These are phyloP conservation scores for Antechinus flavipes DNA, from an alignment of 2,113 vertebrate genomes.

Conservation along the genomic window DNA sequence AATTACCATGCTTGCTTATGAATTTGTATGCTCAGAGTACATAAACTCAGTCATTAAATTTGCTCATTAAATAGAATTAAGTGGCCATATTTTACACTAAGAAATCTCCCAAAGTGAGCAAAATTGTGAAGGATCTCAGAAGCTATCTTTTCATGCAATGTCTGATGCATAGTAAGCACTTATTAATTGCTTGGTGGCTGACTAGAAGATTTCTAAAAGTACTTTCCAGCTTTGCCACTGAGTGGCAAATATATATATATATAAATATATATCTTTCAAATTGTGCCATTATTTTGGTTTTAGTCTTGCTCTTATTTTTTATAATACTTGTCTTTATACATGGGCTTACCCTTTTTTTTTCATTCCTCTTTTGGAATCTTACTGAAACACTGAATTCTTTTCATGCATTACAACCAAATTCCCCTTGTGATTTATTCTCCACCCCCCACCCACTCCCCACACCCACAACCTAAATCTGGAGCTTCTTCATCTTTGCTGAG, in stretches of 20 bases:
- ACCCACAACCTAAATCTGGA: not conserved
- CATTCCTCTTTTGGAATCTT: not conserved
- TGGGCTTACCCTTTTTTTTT: not conserved
- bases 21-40: constrained; percentile 57
- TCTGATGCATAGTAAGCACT: not conserved
- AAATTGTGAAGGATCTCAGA: not conserved
- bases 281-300: not conserved
- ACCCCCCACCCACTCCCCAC: not conserved
- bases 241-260: not conserved
- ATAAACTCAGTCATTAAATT: constrained; percentile 3
- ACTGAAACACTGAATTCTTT: constrained; percentile 10
- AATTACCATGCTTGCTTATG: constrained; percentile 63
- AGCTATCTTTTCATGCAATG: not conserved
- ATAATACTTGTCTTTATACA: not conserved
- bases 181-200: not conserved
- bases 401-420: not conserved
- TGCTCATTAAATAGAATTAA: constrained; percentile 45
- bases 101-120: not conserved
- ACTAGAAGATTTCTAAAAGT: not conserved
- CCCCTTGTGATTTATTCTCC: not conserved
- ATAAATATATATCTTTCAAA: no score
- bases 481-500: not conserved
- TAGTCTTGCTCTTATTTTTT: not conserved
- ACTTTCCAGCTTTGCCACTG: not conserved
- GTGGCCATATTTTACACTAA: constrained; percentile 27